Evolutionary conservation across 2,888 invertebrate species (phyloP).

Genomic region (Sinhomidia bicolor): DNA sequence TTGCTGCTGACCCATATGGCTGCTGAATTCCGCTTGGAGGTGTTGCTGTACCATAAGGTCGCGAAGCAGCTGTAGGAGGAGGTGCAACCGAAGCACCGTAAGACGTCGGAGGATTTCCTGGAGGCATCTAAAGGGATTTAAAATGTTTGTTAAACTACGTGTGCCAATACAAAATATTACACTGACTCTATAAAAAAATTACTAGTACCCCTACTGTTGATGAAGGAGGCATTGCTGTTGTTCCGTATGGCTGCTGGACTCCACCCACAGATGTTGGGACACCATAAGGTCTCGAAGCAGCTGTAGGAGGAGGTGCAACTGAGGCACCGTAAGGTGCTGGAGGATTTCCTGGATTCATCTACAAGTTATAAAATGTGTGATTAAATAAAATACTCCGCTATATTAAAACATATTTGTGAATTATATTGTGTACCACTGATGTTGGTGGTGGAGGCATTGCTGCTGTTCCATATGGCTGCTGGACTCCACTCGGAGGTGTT

Average conservation of each 20-base stretch:
- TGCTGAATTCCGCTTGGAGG: not conserved
- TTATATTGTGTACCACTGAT: too few species aligned
- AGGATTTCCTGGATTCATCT: not conserved
- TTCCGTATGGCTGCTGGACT: not conserved
- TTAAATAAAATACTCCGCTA: too few species aligned
- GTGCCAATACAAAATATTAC: too few species aligned
- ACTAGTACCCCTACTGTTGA: not conserved
- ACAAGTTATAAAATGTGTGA: not conserved
- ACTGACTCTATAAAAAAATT: too few species aligned
- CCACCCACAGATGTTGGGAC: not conserved
- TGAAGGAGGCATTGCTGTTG: slow-evolving; percentile 11
- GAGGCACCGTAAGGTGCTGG: not conserved
- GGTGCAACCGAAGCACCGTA: slow-evolving; percentile 36
- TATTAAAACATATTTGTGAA: too few species aligned
- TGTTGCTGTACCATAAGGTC: slow-evolving; percentile 2
- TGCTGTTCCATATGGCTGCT: slow-evolving; percentile 10
- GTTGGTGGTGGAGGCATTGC: slow-evolving; percentile 31
- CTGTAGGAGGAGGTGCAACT: slow-evolving; percentile 49
- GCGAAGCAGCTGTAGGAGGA: slow-evolving; percentile 38
- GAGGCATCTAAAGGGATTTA: not conserved
- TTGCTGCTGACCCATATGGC: not conserved
- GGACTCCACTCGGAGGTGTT: not conserved
- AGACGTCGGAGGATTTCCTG: not conserved
- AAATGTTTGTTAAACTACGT: not conserved
- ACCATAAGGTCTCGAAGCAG: slow-evolving; percentile 23